These are phyloP conservation scores for Hyphantria cunea DNA, from an alignment of 1,140 invertebrate genomes.

Conservation along the genomic window DNA sequence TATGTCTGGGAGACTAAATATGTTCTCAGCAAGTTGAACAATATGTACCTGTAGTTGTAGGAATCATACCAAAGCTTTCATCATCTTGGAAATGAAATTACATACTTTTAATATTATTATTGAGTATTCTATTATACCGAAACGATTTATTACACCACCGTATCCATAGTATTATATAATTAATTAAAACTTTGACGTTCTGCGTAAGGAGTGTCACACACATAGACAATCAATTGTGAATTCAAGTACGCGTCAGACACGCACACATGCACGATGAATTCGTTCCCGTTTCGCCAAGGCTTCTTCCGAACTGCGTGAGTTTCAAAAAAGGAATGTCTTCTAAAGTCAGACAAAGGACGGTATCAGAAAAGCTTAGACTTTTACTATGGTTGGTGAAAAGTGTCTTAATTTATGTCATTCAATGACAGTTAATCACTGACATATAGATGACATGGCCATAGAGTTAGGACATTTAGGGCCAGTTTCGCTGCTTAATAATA, in stretches of 20 bases:
- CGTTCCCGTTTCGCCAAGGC: conserved; percentile 13
- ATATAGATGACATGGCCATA: too few relatives aligned
- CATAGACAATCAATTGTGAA: conserved; percentile 47
- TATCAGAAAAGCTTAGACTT: background rate
- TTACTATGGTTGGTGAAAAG: too few relatives aligned
- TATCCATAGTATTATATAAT: conserved; percentile 25
- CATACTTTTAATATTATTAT: too few relatives aligned
- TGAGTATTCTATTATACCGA: too few relatives aligned
- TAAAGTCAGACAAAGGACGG: conserved; percentile 12
- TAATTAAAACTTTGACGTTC: conserved; percentile 28
- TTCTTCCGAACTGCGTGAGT: conserved; percentile 18
- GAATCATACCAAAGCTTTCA: too few relatives aligned
- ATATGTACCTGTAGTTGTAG: too few relatives aligned
- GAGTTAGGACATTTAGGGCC: too few relatives aligned
- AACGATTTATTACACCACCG: conserved; percentile 10
- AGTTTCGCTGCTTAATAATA: too few relatives aligned
- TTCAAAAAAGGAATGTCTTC: conserved; percentile 5
- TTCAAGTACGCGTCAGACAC: conserved; percentile 6
- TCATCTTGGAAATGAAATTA: too few relatives aligned
- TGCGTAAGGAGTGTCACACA: conserved; percentile 35
- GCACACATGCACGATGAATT: conserved; percentile 11
- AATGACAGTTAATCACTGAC: too few relatives aligned
- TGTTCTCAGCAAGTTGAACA: too few relatives aligned
- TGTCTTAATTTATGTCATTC: background rate
- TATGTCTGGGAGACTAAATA: too few relatives aligned